A percentile compares a stretch with the other conserved stretches of the same genome.
phyloP scores from a whole-genome alignment of 2,888 invertebrate genomes.

The Lucinisca nassula region DNA sequence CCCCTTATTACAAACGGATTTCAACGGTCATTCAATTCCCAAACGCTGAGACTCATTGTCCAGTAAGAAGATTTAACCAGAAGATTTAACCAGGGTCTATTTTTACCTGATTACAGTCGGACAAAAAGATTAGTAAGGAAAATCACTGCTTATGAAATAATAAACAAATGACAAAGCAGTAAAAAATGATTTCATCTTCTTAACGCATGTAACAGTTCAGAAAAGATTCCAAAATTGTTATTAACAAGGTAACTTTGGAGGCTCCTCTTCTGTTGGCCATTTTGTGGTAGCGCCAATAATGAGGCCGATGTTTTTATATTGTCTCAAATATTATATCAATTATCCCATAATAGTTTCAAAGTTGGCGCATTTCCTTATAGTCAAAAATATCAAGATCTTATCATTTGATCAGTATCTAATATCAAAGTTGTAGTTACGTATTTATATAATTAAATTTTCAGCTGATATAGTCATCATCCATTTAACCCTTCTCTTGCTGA shows the following conservation, averaged over 20 bases:
- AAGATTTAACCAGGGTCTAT: background rate
- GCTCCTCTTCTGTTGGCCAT: background rate
- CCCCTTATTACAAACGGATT: background rate
- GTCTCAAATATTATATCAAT: background rate
- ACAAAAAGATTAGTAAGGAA: conserved; percentile 35
- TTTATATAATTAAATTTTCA: too few relatives aligned
- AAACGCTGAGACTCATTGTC: background rate
- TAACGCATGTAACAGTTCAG: background rate
- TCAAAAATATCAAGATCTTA: too few relatives aligned
- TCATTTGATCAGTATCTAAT: too few relatives aligned
- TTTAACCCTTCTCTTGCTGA: too few relatives aligned
- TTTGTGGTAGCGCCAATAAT: background rate
- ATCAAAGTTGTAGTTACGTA: too few relatives aligned
- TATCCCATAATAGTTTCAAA: background rate
- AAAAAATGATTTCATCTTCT: background rate
- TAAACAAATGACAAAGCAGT: conserved; percentile 4
- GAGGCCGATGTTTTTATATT: background rate
- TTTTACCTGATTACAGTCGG: conserved; percentile 1
- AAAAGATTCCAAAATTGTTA: background rate
- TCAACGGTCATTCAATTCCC: background rate
- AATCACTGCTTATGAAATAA: conserved; percentile 30
- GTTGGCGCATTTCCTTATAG: background rate
- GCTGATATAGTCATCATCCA: too few relatives aligned
- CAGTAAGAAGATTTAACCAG: background rate
- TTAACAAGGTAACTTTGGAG: background rate